phyloP scores from a whole-genome alignment of 1,140 invertebrate genomes.

The Teleogryllus occipitalis region DNA sequence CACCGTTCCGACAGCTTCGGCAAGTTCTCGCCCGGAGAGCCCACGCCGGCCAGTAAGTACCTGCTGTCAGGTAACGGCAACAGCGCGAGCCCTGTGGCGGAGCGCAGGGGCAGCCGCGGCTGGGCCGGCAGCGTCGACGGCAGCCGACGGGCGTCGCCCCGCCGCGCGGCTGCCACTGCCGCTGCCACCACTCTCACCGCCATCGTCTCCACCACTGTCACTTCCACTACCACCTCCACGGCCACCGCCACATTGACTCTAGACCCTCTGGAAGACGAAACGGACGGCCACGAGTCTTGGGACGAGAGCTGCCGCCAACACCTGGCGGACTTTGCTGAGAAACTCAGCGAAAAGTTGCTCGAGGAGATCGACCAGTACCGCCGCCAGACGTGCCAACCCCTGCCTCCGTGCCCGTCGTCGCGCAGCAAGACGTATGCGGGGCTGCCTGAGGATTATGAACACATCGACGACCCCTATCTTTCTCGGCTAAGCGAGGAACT shows the following conservation, averaged over 20 bases:
- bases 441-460: constrained; percentile 20
- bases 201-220: not conserved
- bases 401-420: not conserved
- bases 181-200: not conserved
- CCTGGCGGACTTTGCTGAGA: constrained; percentile 67
- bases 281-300: constrained; percentile 34
- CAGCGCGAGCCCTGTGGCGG: constrained; percentile 4
- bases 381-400: constrained; percentile 27
- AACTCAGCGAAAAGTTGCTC: constrained; percentile 60
- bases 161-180: not conserved
- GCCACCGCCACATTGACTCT: not conserved
- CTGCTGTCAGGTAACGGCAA: not conserved
- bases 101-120: not conserved
- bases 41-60: not conserved
- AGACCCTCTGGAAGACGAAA: constrained; percentile 32
- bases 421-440: not conserved
- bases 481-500: constrained; percentile 46
- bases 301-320: constrained; percentile 56
- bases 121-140: not conserved
- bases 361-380: constrained; percentile 63
- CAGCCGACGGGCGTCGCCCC: not conserved
- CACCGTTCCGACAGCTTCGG: not conserved
- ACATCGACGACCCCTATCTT: constrained; percentile 48
- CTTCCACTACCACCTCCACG: not conserved
- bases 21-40: not conserved